phyloP scores from a whole-genome alignment of 2,113 vertebrate genomes.

The Oncorhynchus mykiss region DNA sequence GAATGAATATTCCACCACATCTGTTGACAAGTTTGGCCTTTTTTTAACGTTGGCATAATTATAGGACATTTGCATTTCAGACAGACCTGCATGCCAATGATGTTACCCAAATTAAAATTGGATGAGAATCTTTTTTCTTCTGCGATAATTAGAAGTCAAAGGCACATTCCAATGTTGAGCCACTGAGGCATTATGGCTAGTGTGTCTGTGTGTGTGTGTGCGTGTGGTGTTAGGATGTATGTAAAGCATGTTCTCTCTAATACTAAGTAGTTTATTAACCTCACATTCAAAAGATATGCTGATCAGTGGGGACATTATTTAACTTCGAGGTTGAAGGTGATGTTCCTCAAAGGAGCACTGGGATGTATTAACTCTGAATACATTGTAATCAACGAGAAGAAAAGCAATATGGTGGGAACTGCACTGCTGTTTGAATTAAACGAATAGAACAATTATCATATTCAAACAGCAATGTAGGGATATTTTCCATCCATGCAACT shows the following conservation, averaged over 20 bases:
- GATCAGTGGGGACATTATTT: too few species aligned
- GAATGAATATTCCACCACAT: constrained; percentile 16
- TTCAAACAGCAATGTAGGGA: too few species aligned
- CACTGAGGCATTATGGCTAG: background rate
- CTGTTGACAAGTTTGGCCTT: too few species aligned
- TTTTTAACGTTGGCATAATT: too few species aligned
- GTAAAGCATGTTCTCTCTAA: background rate
- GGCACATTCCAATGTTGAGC: background rate
- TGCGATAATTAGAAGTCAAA: constrained; percentile 12
- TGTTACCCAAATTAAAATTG: background rate
- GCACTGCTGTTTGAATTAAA: too few species aligned
- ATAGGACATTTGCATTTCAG: constrained; percentile 2
- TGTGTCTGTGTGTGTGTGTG: background rate
- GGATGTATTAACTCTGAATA: too few species aligned
- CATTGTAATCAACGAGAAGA: too few species aligned
- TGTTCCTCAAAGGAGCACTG: too few species aligned
- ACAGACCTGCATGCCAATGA: background rate
- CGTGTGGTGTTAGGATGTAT: background rate
- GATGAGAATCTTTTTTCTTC: constrained; percentile 14
- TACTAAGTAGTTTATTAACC: background rate
- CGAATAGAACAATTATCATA: too few species aligned
- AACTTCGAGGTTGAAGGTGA: too few species aligned
- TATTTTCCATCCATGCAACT: too few species aligned
- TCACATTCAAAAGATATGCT: background rate
- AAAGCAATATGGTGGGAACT: too few species aligned